Evolutionary conservation across 2,888 invertebrate species (phyloP), one percentile per base, ranked within the genome.

Genomic region (Mimas tiliae): DNA sequence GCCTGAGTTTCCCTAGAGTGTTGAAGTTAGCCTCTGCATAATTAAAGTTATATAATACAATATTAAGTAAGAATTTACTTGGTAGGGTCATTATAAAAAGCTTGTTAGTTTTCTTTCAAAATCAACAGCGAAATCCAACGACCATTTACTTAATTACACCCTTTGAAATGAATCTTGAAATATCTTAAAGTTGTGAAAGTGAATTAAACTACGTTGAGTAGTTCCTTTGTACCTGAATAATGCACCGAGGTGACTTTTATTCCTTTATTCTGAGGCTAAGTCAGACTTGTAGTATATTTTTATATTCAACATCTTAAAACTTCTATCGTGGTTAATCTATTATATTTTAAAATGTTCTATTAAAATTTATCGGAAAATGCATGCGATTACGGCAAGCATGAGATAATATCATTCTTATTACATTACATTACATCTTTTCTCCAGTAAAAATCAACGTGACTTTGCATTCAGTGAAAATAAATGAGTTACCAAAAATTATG

Each of bases 91-190:
- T n/a, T n/a, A n/a, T n/a, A n/a, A n/a, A n/a, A n/a, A n/a, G n/a
- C n/a, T n/a, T n/a, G n/a, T n/a, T n/a, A n/a, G n/a, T n/a, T n/a
- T n/a, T n/a, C n/a, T 7, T 38, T 6, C 7, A 38, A 19, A 19
- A 19, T 19, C 3, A 50, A 19, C 19, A 58, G 58, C 58, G 58
- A 38, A 38, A 42, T 58, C 58, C 38, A 58, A 19, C 58, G 19
- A 42, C 6, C 42, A 19, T 19, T 58, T 21, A 42, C 16, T 58
- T 58, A 58, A 58, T 58, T 42, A 42, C 16, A 11, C 6, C 38
- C 19, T 42, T 6, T 3, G 42, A 19, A 38, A 58, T 42, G 27
- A 27, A 42, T 19, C 19, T 19, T 19, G 58, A 19, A 38, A 58
- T 42, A 19, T 42, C 14, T 3, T 55, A 55, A 55, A 42, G 58